Conservation (phyloP, 2,888 invertebrate genomes). For the Dichetophora obliterata region DNA sequence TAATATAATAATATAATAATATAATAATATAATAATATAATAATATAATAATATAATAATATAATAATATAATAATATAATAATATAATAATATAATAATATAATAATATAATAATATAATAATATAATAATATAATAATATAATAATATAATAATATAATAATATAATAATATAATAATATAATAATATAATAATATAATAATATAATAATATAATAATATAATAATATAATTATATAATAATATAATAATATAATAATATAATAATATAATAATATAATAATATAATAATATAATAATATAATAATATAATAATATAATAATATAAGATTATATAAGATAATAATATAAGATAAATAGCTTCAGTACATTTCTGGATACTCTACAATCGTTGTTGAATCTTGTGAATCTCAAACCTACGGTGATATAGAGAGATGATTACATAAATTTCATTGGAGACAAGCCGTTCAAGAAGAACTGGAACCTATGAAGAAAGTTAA, state of each 20-base stretch:
- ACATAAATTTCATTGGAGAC: slow-evolving; percentile 1
- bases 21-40: not conserved
- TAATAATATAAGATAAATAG: not conserved
- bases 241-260: not conserved
- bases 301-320: not conserved
- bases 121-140: not conserved
- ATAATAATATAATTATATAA: not conserved
- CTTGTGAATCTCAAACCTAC: not conserved
- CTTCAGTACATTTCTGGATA: not conserved
- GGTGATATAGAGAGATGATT: not conserved
- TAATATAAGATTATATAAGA: not conserved
- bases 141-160: not conserved
- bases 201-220: not conserved
- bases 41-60: not conserved
- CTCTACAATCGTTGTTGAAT: not conserved
- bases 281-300: not conserved
- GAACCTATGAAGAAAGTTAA: slow-evolving; percentile 1
- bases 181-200: not conserved
- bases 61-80: not conserved
- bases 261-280: not conserved
- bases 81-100: not conserved
- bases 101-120: not conserved
- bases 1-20: not conserved
- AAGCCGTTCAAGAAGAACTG: slow-evolving; percentile 21
- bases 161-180: not conserved